Evolutionary conservation across 2,113 vertebrate genomes (phyloP).

Genomic region (Gracilinanus agilis): DNA sequence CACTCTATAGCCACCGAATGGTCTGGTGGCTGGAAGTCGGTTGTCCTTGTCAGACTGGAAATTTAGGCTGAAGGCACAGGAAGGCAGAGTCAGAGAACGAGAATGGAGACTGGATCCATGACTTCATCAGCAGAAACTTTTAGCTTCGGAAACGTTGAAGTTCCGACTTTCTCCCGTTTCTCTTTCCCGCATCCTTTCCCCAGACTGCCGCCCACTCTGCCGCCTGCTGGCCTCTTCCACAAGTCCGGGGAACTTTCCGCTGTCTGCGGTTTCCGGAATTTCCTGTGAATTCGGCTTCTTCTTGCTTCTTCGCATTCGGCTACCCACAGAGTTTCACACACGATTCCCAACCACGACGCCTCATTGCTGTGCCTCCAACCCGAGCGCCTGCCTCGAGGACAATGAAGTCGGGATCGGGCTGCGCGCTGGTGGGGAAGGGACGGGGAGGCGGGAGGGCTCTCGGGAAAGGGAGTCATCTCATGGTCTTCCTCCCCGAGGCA

Average conservation of each 20-base stretch:
- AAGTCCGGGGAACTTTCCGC: not conserved
- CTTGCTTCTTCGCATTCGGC: conserved; percentile 27
- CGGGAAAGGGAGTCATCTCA: conserved; percentile 12
- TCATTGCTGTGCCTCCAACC: conserved; percentile 45
- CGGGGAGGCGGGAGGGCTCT: not conserved
- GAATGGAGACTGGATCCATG: not conserved
- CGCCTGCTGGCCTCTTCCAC: conserved; percentile 22
- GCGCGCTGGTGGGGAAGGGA: not conserved
- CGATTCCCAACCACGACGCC: not conserved
- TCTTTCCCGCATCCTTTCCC: not conserved
- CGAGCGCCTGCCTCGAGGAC: conserved; percentile 47
- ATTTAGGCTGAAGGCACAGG: not conserved
- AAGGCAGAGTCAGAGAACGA: not conserved
- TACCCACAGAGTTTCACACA: conserved; percentile 14
- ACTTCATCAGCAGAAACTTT: not conserved
- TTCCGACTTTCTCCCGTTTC: not conserved
- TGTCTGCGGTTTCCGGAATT: conserved; percentile 38
- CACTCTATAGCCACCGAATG: not conserved
- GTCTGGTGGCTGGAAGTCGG: no score
- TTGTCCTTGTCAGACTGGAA: not conserved
- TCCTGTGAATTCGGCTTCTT: conserved; percentile 12
- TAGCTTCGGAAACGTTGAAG: conserved; percentile 21
- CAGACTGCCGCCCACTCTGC: not conserved
- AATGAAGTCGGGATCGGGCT: conserved; percentile 26
- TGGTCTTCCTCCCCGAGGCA: conserved; percentile 53